Conservation (phyloP, 2,113 vertebrate species). For the Stegastes partitus region DNA sequence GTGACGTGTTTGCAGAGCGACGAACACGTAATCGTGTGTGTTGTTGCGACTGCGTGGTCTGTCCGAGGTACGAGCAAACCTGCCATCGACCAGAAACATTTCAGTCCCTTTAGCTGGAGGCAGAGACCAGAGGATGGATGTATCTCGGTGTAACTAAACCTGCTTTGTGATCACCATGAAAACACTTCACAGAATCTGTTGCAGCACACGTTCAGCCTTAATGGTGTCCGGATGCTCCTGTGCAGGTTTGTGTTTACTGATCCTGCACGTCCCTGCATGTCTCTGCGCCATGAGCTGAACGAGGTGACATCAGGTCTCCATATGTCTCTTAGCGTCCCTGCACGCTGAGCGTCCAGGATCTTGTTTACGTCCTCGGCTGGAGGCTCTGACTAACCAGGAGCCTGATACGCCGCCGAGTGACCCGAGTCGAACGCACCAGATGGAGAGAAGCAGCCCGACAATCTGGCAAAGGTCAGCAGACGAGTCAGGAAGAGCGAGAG, state of each 20-base stretch:
- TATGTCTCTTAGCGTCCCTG: constrained; percentile 36
- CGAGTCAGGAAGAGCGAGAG: no score
- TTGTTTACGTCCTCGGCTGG: constrained; percentile 51
- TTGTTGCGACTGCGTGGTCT: no score
- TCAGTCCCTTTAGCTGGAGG: no score
- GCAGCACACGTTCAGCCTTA: no score
- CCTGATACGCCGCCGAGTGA: constrained; percentile 14
- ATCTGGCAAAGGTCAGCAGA: constrained; percentile 42
- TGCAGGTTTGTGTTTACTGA: not conserved
- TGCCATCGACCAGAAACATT: no score
- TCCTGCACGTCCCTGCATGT: not conserved
- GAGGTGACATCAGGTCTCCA: constrained; percentile 25
- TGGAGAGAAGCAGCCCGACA: constrained; percentile 43
- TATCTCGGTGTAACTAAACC: no score
- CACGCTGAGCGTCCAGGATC: constrained; percentile 37
- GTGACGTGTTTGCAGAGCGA: no score
- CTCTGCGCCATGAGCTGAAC: constrained; percentile 15
- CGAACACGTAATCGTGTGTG: no score
- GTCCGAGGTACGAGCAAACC: no score
- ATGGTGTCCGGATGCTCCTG: no score
- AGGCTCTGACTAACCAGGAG: constrained; percentile 35
- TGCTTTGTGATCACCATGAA: not conserved
- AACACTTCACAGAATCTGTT: not conserved
- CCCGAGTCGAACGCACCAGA: constrained; percentile 45
- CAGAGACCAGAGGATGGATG: no score